A percentile compares a stretch with the other conserved stretches of the same genome.
Conservation (phyloP, 1,140 invertebrate genomes). For the Lepidurus apus region DNA sequence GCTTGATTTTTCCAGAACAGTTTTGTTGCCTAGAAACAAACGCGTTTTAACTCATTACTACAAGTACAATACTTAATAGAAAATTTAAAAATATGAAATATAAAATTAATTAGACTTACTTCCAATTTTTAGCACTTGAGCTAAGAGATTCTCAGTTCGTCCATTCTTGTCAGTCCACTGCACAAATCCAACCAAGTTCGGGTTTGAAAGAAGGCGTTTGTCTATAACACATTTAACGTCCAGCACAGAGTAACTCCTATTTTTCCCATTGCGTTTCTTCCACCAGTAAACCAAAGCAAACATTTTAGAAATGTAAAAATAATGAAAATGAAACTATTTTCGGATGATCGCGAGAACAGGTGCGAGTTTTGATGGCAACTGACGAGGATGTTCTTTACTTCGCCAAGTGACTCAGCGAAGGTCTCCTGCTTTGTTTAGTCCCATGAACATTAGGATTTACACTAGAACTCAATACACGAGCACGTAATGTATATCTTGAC, state of each 20-base stretch:
- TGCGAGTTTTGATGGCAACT: neutral
- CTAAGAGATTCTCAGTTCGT: neutral
- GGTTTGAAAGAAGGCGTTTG: neutral
- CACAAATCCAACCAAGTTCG: neutral
- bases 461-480: neutral
- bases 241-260: too few relatives aligned
- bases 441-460: neutral
- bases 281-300: conserved; percentile 1
- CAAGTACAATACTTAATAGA: neutral
- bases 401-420: neutral
- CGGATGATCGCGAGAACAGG: neutral
- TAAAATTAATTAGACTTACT: neutral
- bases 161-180: neutral
- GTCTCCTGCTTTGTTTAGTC: neutral
- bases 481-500: neutral
- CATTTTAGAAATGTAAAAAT: neutral
- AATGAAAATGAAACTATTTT: neutral
- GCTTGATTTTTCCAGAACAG: neutral
- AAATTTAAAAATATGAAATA: neutral
- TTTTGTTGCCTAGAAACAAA: conserved; percentile 1
- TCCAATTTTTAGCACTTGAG: conserved; percentile 1
- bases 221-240: neutral
- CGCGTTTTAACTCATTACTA: neutral
- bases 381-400: neutral
- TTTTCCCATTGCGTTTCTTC: neutral